Evolutionary conservation across 2,113 vertebrate species (phyloP).

Genomic region (Lucifuga dentata): DNA sequence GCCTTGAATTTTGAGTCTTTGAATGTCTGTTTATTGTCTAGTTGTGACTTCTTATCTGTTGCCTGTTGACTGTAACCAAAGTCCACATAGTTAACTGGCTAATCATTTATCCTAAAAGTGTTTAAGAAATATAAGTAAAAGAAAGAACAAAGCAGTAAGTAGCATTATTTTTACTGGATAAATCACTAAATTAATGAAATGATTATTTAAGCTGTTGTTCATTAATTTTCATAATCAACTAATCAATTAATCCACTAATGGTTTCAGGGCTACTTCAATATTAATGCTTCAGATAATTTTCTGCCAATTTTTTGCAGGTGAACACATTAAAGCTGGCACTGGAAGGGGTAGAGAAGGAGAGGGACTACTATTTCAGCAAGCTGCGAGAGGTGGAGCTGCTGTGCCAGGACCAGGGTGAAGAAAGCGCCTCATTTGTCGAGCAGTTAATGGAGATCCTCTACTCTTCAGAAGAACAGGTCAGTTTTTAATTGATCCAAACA

Average conservation of each 20-base stretch:
- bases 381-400: constrained; percentile 97
- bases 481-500: constrained; percentile 39
- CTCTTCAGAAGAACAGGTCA: constrained; percentile 93
- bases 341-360: constrained; percentile 97
- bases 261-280: no score
- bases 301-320: constrained; percentile 80
- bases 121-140: no score
- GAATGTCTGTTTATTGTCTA: background rate
- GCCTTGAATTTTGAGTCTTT: no score
- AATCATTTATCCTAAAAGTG: no score
- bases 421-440: constrained; percentile 91
- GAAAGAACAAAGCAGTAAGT: no score
- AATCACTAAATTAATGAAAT: no score
- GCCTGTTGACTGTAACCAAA: background rate
- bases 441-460: constrained; percentile 97
- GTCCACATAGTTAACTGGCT: no score
- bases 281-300: background rate
- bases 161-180: no score
- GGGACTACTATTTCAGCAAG: constrained; percentile 99
- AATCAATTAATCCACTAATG: no score
- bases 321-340: constrained; percentile 96
- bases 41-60: background rate
- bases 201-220: no score
- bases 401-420: constrained; percentile 95
- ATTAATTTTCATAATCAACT: no score